A percentile compares a stretch with the other conserved stretches of the same genome.
These are phyloP conservation scores for Chinchilla lanigera DNA, from an alignment of 2,113 vertebrate genomes.

Conservation along the genomic window DNA sequence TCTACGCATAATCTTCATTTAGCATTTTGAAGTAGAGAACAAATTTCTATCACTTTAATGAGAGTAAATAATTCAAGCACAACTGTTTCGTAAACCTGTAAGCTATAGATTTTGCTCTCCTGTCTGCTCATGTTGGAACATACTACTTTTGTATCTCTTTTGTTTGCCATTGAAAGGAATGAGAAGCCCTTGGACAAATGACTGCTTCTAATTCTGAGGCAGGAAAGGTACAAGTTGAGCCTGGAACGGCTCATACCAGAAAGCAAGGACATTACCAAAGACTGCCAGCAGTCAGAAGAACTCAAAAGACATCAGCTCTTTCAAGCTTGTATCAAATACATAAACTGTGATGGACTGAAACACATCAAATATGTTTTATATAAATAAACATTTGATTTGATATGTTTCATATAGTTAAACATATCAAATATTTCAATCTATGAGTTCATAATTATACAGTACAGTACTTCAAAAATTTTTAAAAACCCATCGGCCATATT, in stretches of 20 bases:
- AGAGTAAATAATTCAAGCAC: background rate
- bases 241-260: background rate
- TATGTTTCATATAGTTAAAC: background rate
- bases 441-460: background rate
- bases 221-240: background rate
- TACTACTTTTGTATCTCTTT: background rate
- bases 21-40: background rate
- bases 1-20: background rate
- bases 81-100: background rate
- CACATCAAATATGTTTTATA: background rate
- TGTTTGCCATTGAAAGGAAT: background rate
- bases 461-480: background rate
- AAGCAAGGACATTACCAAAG: background rate
- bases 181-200: background rate
- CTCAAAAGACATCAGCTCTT: background rate
- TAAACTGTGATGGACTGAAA: background rate
- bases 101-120: background rate
- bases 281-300: slow-evolving; percentile 4
- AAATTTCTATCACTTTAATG: background rate
- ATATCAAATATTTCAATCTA: background rate
- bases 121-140: slow-evolving; percentile 26
- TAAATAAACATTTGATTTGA: background rate
- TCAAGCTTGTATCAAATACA: background rate
- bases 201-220: background rate
- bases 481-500: background rate